phyloP scores from a whole-genome alignment of 2,797 vertebrate genomes.

The Nasua narica region DNA sequence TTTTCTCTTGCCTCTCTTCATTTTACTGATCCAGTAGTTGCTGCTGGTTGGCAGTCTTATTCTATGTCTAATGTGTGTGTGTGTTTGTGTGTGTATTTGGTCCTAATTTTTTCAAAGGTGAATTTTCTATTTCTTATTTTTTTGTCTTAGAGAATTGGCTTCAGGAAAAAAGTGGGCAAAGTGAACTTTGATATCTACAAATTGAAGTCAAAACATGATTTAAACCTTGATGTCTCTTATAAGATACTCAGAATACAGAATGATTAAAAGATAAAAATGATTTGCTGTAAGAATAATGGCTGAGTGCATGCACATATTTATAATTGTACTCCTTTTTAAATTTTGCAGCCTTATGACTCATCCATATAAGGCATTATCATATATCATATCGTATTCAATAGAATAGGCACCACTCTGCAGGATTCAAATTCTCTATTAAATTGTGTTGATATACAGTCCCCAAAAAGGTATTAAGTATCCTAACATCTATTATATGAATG shows the following conservation, averaged over 20 bases:
- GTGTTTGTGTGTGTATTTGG: not conserved
- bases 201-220: not conserved
- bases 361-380: not conserved
- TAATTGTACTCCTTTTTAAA: not conserved
- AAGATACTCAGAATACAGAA: not conserved
- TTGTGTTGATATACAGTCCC: not conserved
- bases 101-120: not conserved
- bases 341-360: not conserved
- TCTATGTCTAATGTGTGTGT: not conserved
- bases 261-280: constrained; percentile 37
- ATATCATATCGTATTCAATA: not conserved
- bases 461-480: not conserved
- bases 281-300: not conserved
- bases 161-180: not conserved
- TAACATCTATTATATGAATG: not conserved
- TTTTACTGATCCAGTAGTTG: not conserved
- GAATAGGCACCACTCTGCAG: not conserved
- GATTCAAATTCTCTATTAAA: not conserved
- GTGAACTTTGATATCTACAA: not conserved
- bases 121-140: not conserved
- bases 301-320: not conserved
- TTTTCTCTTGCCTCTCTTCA: not conserved
- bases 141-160: not conserved
- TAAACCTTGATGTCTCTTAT: not conserved
- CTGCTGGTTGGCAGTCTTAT: not conserved